These are phyloP conservation scores for Cyclophora albipunctata DNA, from an alignment of 2,888 invertebrate species.

Conservation along the genomic window DNA sequence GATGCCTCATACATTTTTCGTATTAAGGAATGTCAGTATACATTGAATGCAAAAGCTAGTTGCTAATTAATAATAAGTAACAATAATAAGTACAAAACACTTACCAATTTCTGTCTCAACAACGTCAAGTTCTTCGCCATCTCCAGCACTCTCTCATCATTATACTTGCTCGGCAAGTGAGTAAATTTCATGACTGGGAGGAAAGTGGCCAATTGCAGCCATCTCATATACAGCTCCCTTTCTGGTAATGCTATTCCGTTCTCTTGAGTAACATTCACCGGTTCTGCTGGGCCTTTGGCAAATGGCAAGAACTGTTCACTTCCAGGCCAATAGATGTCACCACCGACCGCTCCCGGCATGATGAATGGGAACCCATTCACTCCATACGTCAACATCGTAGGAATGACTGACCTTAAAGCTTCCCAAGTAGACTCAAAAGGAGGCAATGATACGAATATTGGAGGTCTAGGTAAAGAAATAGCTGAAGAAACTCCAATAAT, in stretches of 20 bases:
- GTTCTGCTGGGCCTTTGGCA: constrained; percentile 60
- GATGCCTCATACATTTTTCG: too few species aligned
- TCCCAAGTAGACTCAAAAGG: constrained; percentile 93
- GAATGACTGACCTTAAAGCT: constrained; percentile 87
- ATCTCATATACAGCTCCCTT: constrained; percentile 89
- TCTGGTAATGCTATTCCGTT: constrained; percentile 78
- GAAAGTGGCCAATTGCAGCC: constrained; percentile 93
- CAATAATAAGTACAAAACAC: too few species aligned
- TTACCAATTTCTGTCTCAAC: constrained; percentile 83
- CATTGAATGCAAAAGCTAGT: too few species aligned
- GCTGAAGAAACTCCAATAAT: constrained; percentile 91
- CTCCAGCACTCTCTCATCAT: constrained; percentile 83
- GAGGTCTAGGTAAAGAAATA: constrained; percentile 85
- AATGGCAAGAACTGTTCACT: constrained; percentile 71
- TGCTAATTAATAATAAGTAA: too few species aligned
- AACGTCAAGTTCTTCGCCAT: constrained; percentile 84
- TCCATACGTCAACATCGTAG: constrained; percentile 90
- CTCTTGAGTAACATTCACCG: constrained; percentile 47
- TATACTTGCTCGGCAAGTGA: constrained; percentile 91
- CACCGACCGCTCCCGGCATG: constrained; percentile 95
- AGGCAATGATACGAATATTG: constrained; percentile 90
- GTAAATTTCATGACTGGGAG: constrained; percentile 94
- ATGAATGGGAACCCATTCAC: constrained; percentile 94
- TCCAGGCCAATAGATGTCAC: constrained; percentile 82
- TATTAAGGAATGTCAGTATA: too few species aligned